phyloP scores from a whole-genome alignment of 1,140 invertebrate species.

The Phocides pigmalion region DNA sequence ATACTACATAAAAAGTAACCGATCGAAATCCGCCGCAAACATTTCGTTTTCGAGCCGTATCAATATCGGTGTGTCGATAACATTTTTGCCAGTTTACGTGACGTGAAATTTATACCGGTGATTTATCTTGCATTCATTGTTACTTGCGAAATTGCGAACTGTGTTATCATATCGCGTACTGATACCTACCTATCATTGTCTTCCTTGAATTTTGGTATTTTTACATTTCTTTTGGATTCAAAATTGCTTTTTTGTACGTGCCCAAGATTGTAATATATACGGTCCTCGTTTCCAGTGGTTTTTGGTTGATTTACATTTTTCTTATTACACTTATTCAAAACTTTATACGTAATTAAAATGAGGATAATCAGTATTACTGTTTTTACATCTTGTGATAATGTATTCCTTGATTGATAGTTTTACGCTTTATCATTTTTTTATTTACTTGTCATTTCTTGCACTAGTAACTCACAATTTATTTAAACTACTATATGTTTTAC shows the following conservation, averaged over 20 bases:
- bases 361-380: no score
- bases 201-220: constrained; percentile 51
- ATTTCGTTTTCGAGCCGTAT: constrained; percentile 67
- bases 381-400: no score
- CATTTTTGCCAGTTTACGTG: constrained; percentile 79
- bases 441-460: no score
- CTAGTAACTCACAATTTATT: no score
- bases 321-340: no score
- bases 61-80: constrained; percentile 74
- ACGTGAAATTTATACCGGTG: constrained; percentile 75
- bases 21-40: constrained; percentile 56
- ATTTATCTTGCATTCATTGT: constrained; percentile 80
- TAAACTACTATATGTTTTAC: no score
- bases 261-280: constrained; percentile 21
- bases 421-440: no score
- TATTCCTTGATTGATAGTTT: no score
- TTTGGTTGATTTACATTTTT: no score
- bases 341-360: no score
- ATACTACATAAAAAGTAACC: constrained; percentile 51
- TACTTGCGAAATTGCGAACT: constrained; percentile 69
- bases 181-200: constrained; percentile 51
- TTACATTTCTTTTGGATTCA: constrained; percentile 32
- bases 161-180: constrained; percentile 63
- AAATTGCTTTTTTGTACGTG: constrained; percentile 37
- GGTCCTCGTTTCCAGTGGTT: neutral